Base-by-base conservation (phyloP, 2,797 vertebrate genomes). In the Pelodytes ibericus region DNA sequence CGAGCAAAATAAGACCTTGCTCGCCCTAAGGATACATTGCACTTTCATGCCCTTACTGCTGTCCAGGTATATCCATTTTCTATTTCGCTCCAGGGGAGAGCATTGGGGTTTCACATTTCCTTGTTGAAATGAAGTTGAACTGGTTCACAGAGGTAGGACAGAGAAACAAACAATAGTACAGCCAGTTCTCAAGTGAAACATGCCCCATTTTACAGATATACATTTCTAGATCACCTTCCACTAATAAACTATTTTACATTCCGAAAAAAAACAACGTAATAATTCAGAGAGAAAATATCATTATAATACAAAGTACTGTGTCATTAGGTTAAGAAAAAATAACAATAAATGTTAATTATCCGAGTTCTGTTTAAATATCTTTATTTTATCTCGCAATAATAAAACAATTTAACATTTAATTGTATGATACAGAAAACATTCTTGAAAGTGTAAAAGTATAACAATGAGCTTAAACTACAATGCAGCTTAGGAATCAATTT, bases 91-190 rank as follows among this genome's bases (percentile, higher is more conserved):
- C 53, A 61, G 75, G 69, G 68, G 11, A 65, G 22, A 47, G 18
- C 51, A 58, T 25, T 44, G 68, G 18, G 13, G 67, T 58, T 76
- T 63, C 33, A 26, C 58, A 30, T 76, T 63, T 71, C 51, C 18
- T 41, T 59, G n/a, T 29, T 72, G 69, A 70, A 66, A 72, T 77
- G 51, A 72, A 72, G 69, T 36, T 66, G 51, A 71, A 66, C 51
- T 10, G 16, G 68, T 65, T 26, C 16, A 44, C 29, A 49, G 20
- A 71, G 31, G 36, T 64, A 33, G 15, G 61, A 64, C 60, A 65
- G 25, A 53, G 27, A 30, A 30, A 29, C 62, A 64, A 62, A 75
- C 39, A 63, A 47, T 39, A 15, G 10, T 49, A 16, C 3, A 26
- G 29, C 36, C 26, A 7, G 41, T 53, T 53, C 51, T 44, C 24